A percentile compares a stretch with the other conserved stretches of the same genome.
phyloP scores from a whole-genome alignment of 1,140 invertebrate species.

The Melanaphis sacchari region DNA sequence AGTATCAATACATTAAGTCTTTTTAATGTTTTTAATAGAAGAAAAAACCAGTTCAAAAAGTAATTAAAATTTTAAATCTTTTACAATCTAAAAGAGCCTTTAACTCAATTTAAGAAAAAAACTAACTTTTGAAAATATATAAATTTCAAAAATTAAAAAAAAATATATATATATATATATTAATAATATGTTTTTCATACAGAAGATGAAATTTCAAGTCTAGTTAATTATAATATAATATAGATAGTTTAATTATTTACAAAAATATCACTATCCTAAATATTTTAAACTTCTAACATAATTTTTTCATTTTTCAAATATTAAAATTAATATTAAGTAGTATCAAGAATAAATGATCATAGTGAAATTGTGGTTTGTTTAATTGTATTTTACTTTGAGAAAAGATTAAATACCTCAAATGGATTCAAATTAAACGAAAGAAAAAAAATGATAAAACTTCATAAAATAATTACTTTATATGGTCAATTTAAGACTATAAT shows the following conservation, averaged over 20 bases:
- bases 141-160: not conserved
- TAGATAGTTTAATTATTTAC: not conserved
- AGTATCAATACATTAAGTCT: not conserved
- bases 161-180: not conserved
- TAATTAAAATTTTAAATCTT: not conserved
- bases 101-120: not conserved
- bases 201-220: not conserved
- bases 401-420: not conserved
- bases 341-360: not conserved
- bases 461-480: not conserved
- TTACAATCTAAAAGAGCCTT: not conserved
- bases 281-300: not conserved
- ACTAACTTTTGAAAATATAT: not conserved
- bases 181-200: not conserved
- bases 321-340: not conserved
- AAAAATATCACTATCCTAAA: not conserved
- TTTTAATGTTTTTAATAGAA: not conserved
- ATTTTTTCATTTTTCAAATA: not conserved
- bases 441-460: not conserved
- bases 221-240: not conserved
- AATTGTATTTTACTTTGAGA: not conserved
- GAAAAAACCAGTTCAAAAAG: not conserved
- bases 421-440: not conserved
- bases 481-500: not conserved
- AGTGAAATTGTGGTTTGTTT: not conserved